Base-by-base conservation (phyloP, 2,888 invertebrate species). In the Trichopria drosophilae region DNA sequence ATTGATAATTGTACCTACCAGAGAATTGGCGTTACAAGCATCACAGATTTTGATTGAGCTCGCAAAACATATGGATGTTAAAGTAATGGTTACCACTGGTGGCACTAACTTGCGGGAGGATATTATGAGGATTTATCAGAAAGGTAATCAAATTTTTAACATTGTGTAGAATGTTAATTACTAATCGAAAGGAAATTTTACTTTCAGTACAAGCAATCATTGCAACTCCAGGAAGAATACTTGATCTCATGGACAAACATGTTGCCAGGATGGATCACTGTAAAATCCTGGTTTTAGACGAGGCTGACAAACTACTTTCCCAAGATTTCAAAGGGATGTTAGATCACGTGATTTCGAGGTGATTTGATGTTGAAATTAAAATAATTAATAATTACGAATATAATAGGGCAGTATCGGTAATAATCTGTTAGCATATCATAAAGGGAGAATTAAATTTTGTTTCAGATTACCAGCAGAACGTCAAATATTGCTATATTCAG, bases 291-390 rank as follows among this genome's bases (percentile, higher is more conserved):
- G 96, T 99, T 65, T 83, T 99, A 70, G 99, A 99, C 81, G 99
- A 99, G 82, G 99, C 98, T 62, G 98, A 99, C 78, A 99, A 99
- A 80, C 84, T 99, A 68, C 84, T 99, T 65, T 98, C 97, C 60
- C 95, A 97, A 82, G 99, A 99, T 82, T 99, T 99, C 78, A 95
- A 95, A 80, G 93, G 94, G 76, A 96, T 99, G 92, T 83, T 99
- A 76, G 98, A 99, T 81, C 91, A 90, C 80, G 92, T 99, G 73
- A 99, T 99, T 78, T 85, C 83, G 60, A 85, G 82, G 78, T 76
- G 63, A 26, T 7, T 18, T 7, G 12, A 4, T 12, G 29, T 46
- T 18, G 1, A 4, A 34, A 36, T 29, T 16, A 24, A 22, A 22
- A 18, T 31, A 41, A 6, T 29, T 45, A 12, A 9, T n/a, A n/a